These are phyloP conservation scores for Pelusios castaneus DNA, from an alignment of 2,113 vertebrate genomes.

Conservation along the genomic window DNA sequence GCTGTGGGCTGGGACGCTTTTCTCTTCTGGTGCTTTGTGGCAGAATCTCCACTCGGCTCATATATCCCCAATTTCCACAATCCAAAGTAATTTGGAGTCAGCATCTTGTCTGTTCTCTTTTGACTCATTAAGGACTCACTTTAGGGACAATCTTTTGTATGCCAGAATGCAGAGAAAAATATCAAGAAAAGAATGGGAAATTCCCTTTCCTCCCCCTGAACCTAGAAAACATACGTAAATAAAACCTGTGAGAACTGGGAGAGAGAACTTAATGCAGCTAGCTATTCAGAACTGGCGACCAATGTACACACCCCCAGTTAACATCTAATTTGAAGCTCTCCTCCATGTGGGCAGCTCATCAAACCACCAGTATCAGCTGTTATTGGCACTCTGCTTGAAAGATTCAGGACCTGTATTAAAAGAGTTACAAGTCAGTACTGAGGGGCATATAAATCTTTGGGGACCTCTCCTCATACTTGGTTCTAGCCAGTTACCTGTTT, in stretches of 20 bases:
- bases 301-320: not conserved
- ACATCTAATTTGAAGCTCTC: not conserved
- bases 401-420: not conserved
- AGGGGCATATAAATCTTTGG: not conserved
- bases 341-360: not conserved
- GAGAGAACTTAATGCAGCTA: not conserved
- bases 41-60: not conserved
- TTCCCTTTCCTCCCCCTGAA: not conserved
- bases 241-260: slow-evolving; percentile 12
- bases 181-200: not conserved
- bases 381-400: not conserved
- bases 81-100: not conserved
- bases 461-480: not conserved
- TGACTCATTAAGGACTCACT: not conserved
- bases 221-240: not conserved
- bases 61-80: not conserved
- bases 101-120: slow-evolving; percentile 18
- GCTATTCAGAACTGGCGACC: not conserved
- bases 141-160: not conserved
- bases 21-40: not conserved
- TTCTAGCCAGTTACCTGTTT: not conserved
- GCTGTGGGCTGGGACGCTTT: not conserved
- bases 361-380: not conserved
- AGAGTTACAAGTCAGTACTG: not conserved
- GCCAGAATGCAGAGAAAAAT: not conserved